Evolutionary conservation across 2,888 invertebrate genomes (phyloP).

Genomic region (Pollenia griseotomentosa): DNA sequence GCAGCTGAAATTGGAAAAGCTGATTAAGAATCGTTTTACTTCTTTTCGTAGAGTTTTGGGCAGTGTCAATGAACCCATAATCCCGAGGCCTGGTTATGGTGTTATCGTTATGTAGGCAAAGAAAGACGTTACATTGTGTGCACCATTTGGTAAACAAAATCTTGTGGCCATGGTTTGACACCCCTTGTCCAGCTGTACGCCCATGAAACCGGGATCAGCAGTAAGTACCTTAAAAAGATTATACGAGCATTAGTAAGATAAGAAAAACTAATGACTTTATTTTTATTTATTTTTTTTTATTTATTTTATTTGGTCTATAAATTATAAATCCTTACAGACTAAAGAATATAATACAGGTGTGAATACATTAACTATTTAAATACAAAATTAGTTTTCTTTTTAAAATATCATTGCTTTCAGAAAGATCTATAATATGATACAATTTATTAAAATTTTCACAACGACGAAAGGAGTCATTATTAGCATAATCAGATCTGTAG

Average conservation of each 20-base stretch:
- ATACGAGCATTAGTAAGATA: not conserved
- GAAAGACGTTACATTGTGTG: constrained; percentile 96
- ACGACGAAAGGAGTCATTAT: no score
- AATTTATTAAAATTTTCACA: no score
- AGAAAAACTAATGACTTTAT: constrained; percentile 3
- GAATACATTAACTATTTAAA: no score
- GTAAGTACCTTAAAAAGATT: constrained; percentile 85
- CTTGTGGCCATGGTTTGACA: constrained; percentile 99
- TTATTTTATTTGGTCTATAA: no score
- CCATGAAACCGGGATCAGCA: constrained; percentile 99
- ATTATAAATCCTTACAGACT: no score
- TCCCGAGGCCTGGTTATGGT: constrained; percentile 99
- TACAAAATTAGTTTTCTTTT: no score
- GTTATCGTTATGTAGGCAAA: constrained; percentile 92
- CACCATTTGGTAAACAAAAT: constrained; percentile 99
- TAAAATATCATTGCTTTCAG: no score
- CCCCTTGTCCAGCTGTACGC: constrained; percentile 97
- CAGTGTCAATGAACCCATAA: constrained; percentile 99
- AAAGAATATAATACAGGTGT: no score
- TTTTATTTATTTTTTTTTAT: not conserved
- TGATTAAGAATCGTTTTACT: not conserved
- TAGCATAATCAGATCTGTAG: no score
- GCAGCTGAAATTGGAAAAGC: not conserved
- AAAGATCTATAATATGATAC: no score
- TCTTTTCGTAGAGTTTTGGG: constrained; percentile 92